Conservation (phyloP, 2,113 vertebrate species). For the Potamarius usumacintae region DNA sequence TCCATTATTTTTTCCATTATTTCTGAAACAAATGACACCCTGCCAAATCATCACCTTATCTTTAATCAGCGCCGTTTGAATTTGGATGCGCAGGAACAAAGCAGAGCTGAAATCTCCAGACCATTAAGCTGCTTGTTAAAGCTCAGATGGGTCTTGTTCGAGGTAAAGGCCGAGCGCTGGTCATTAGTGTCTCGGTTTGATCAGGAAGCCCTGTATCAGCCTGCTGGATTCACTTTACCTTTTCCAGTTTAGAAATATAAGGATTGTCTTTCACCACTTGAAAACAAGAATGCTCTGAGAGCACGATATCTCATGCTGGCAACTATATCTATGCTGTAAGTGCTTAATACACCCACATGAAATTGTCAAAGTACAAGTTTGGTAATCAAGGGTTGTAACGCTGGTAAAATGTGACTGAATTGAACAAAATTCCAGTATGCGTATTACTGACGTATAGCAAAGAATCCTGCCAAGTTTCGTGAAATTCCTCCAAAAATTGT, state of each 20-base stretch:
- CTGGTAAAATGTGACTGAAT: too few species aligned
- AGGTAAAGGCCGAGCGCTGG: neutral
- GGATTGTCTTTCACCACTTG: neutral
- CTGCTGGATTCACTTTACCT: neutral
- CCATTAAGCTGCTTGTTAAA: neutral
- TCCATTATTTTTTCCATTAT: neutral
- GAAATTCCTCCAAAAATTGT: too few species aligned
- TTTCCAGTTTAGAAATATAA: neutral
- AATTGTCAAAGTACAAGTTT: too few species aligned
- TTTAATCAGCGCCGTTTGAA: neutral
- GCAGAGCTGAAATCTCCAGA: neutral
- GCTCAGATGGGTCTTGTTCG: neutral
- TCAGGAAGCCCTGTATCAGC: slow-evolving; percentile 22
- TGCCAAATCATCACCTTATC: neutral
- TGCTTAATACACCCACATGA: too few species aligned
- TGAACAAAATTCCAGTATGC: too few species aligned
- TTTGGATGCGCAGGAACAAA: neutral
- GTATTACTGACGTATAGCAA: too few species aligned
- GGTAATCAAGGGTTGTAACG: too few species aligned
- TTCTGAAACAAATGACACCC: too few species aligned
- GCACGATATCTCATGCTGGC: too few species aligned
- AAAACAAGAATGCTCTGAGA: too few species aligned
- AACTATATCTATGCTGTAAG: too few species aligned
- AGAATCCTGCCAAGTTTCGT: too few species aligned
- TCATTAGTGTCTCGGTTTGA: slow-evolving; percentile 35